phyloP scores from a whole-genome alignment of 2,113 vertebrate species.

The Dasyprocta punctata region DNA sequence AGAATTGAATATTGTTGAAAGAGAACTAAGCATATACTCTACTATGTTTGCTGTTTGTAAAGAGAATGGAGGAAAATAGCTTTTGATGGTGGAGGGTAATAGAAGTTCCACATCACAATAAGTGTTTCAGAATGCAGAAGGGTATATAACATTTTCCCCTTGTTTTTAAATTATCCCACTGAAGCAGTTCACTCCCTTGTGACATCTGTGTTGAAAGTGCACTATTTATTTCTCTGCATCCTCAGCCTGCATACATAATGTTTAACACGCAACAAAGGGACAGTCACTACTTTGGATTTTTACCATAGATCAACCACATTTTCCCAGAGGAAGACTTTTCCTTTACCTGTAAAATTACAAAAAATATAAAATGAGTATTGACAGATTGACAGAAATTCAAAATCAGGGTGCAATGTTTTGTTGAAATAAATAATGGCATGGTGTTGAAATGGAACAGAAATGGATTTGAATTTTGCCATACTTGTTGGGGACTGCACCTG shows the following conservation, averaged over 20 bases:
- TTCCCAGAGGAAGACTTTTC: neutral
- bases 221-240: neutral
- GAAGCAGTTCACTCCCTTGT: neutral
- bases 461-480: neutral
- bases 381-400: neutral
- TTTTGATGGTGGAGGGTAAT: neutral
- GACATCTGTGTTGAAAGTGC: neutral
- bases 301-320: neutral
- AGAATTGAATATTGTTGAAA: neutral
- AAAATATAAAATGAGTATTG: neutral
- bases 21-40: neutral
- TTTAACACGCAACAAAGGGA: neutral
- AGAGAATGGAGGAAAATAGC: neutral
- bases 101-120: neutral
- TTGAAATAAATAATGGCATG: neutral
- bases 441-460: neutral
- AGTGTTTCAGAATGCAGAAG: neutral
- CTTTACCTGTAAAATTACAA: neutral
- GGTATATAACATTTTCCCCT: neutral
- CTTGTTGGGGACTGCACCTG: neutral
- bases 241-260: neutral
- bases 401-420: neutral
- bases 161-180: neutral
- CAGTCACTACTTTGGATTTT: neutral
- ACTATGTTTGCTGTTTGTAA: neutral